phyloP scores from a whole-genome alignment of 64 coral and sea anemone genomes.

The Montipora cactus region DNA sequence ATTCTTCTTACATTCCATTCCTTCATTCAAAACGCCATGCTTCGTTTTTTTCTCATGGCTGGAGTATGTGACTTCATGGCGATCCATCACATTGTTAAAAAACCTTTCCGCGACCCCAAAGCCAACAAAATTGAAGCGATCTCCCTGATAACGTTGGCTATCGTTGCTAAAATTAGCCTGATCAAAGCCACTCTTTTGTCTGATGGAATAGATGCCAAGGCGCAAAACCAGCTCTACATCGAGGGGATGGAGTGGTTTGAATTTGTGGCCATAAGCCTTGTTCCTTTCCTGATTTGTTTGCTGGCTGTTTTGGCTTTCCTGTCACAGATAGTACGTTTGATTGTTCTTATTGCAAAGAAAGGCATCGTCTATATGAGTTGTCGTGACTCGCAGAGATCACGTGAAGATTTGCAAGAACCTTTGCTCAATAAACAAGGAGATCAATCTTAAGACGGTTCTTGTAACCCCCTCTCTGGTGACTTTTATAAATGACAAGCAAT shows the following conservation, averaged over 20 bases:
- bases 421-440: background rate
- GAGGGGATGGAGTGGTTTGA: conserved; percentile 40
- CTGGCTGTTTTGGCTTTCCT: conserved; percentile 36
- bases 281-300: conserved; percentile 41
- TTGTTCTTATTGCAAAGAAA: background rate
- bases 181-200: conserved; percentile 59
- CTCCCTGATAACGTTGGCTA: conserved; percentile 50
- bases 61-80: conserved; percentile 37
- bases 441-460: background rate
- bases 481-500: no score
- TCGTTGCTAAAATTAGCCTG: conserved; percentile 71
- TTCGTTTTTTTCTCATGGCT: conserved; percentile 51
- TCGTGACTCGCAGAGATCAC: background rate
- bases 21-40: conserved; percentile 55
- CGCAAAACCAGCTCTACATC: conserved; percentile 31
- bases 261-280: conserved; percentile 24
- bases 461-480: background rate
- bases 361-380: no score
- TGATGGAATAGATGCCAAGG: conserved; percentile 40
- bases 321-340: conserved; percentile 66
- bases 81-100: conserved; percentile 55
- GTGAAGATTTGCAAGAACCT: background rate
- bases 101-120: conserved; percentile 41
- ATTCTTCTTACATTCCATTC: conserved; percentile 63
- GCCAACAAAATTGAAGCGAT: conserved; percentile 46